These are phyloP conservation scores for Horisme vitalbata DNA, from an alignment of 2,888 invertebrate species.

Conservation along the genomic window DNA sequence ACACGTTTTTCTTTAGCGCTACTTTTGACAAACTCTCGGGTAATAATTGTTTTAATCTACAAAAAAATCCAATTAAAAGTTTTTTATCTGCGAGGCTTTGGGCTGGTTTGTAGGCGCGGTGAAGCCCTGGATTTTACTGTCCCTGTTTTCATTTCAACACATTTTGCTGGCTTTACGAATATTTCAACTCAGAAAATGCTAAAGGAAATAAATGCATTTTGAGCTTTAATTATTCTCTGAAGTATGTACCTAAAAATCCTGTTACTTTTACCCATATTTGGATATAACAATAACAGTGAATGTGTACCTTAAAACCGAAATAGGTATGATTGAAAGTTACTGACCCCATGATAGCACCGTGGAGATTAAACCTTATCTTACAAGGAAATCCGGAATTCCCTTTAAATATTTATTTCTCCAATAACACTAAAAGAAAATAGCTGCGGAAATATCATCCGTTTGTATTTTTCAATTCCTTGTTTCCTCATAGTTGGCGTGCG, in stretches of 20 bases:
- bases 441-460: conserved; percentile 27
- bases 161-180: conserved; percentile 24
- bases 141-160: conserved; percentile 43
- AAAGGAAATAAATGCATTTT: too few species aligned
- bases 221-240: too few species aligned
- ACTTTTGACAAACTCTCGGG: conserved; percentile 54
- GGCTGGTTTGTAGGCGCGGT: conserved; percentile 50
- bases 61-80: conserved; percentile 73
- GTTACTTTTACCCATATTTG: too few species aligned
- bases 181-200: neutral
- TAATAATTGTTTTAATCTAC: conserved; percentile 73
- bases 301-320: too few species aligned
- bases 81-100: conserved; percentile 66
- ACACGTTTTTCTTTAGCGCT: conserved; percentile 49
- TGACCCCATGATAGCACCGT: conserved; percentile 2
- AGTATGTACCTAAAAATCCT: too few species aligned
- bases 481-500: conserved; percentile 42
- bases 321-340: too few species aligned
- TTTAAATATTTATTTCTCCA: conserved; percentile 29
- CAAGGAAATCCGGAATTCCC: conserved; percentile 19
- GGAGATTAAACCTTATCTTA: conserved; percentile 3
- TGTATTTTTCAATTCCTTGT: conserved; percentile 56
- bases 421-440: conserved; percentile 31
- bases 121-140: conserved; percentile 42
- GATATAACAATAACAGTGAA: too few species aligned